Conservation (phyloP, 2,113 vertebrate species). For the Acrocephalus arundinaceus region DNA sequence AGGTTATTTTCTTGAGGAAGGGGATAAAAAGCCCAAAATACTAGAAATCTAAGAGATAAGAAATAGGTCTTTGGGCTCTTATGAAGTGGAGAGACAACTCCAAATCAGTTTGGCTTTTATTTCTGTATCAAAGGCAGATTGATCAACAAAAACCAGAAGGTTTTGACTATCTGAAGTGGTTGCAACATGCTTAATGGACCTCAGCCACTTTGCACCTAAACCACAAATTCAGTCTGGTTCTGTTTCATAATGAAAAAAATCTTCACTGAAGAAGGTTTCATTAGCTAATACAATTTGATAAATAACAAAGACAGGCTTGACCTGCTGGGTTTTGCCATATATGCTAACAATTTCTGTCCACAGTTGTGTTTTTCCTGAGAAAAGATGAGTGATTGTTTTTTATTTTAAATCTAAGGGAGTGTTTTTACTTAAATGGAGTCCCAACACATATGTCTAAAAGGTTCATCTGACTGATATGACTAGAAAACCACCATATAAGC, state of each 20-base stretch:
- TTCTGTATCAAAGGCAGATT: neutral
- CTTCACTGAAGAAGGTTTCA: neutral
- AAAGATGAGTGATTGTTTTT: neutral
- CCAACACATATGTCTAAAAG: neutral
- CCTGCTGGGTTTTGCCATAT: neutral
- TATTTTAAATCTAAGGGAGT: neutral
- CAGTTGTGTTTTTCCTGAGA: neutral
- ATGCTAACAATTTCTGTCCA: neutral
- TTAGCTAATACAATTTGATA: neutral
- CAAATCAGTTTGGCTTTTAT: neutral
- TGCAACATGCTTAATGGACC: neutral
- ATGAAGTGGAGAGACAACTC: neutral
- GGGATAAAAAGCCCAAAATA: neutral
- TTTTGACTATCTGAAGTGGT: neutral
- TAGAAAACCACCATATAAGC: neutral
- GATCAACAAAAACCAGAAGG: neutral
- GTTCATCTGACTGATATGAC: neutral
- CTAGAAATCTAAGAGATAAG: neutral
- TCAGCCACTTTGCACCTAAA: neutral
- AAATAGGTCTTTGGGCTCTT: neutral
- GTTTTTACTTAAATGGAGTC: neutral
- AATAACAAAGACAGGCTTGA: neutral
- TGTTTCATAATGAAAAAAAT: neutral
- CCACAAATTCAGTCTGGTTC: neutral
- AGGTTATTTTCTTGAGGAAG: neutral